Conservation (phyloP, 2,797 vertebrate species). For the Cygnus olor region DNA sequence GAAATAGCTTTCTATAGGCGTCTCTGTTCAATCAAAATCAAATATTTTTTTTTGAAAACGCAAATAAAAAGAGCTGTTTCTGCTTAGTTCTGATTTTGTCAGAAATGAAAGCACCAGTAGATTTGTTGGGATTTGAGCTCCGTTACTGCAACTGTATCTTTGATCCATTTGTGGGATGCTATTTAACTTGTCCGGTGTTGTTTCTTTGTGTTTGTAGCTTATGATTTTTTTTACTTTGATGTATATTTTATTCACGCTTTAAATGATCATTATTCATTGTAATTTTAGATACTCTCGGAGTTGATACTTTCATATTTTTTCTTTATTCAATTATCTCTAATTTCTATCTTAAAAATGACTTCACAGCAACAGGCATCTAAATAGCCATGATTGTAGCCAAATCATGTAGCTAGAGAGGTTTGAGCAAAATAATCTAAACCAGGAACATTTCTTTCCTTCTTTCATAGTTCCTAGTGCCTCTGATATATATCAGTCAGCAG, state of each 20-base stretch:
- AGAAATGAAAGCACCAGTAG: background rate
- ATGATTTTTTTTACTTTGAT: background rate
- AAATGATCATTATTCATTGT: background rate
- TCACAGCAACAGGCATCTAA: background rate
- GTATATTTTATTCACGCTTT: background rate
- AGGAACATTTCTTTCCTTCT: background rate
- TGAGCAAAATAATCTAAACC: background rate
- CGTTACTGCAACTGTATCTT: background rate
- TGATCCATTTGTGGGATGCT: background rate
- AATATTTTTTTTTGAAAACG: background rate
- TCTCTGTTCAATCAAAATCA: background rate
- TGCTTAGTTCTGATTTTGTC: constrained; percentile 39
- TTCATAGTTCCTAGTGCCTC: background rate
- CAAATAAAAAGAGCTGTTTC: constrained; percentile 29
- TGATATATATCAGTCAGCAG: background rate
- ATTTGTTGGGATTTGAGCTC: background rate
- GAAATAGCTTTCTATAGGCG: constrained; percentile 37
- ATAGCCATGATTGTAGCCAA: background rate
- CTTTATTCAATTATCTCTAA: background rate
- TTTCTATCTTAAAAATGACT: background rate
- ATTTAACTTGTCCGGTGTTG: background rate
- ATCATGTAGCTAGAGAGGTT: background rate
- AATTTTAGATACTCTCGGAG: background rate
- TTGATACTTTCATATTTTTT: background rate
- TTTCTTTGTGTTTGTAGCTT: background rate